Evolutionary conservation across 2,113 vertebrate species (phyloP), one percentile per base, ranked within the genome.

Genomic region (Coreoperca whiteheadi): DNA sequence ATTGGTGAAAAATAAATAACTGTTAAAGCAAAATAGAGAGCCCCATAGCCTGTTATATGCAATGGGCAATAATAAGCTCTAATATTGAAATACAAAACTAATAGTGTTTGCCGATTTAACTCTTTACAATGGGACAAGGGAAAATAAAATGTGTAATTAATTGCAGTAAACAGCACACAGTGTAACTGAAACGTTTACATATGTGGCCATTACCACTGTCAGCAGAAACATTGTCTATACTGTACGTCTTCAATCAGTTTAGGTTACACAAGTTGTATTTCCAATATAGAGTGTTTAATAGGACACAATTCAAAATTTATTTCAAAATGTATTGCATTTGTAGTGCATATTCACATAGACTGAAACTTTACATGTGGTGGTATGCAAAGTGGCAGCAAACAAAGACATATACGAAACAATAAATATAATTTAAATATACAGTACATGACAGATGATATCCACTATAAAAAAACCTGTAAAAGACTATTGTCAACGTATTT

Each of bases 371-470:
- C 8, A 53, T 5, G 23, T 25, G 30, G 23, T 63, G 12, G 5
- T 48, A 54, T 54, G 23, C 9, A 51, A 72, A 60, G 25, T 41
- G 32, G 8, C 28, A 61, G 50, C 53, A 61, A 21, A 51, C 14
- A 67, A 4, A 30, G 59, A 70, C 2, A 46, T 9, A 74, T 14
- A 65, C 32, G 72, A 80, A 86, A 82, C 46, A 79, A 80, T 88
- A 87, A 86, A 90, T 4, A 32, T 41, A 2, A 37, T 74, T 80
- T 57, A 74, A 83, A 73, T 23, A 81, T 41, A 66, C 50, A 75
- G 75, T 48, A 66, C 50, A 75, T 18, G 7, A 67, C 14, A 61
- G 34, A 41, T 71, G 34, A 68, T 63, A 60, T 61, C 8, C 10
- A 20, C 23, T 46, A 41, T 9, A 8, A 2, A 61, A 46, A 81